Conservation (phyloP, 2,888 invertebrate genomes). For the Eupithecia exiguata region DNA sequence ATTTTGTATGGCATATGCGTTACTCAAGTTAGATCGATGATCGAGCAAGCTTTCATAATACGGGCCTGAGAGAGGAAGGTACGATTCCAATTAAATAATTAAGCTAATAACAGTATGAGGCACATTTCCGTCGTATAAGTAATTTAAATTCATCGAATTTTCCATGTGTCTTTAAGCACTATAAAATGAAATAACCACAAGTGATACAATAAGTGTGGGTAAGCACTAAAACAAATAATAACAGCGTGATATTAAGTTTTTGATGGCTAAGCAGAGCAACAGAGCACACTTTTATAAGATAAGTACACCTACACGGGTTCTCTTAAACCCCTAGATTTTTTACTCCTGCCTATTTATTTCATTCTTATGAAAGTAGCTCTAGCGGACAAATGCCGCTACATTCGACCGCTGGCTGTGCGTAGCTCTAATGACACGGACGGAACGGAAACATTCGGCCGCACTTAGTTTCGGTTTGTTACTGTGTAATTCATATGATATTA, state of each 20-base stretch:
- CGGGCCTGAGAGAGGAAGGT: background rate
- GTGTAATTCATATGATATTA: constrained; percentile 79
- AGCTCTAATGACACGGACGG: constrained; percentile 65
- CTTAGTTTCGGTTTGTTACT: constrained; percentile 82
- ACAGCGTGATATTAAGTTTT: background rate
- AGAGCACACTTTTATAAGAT: background rate
- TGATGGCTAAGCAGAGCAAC: background rate
- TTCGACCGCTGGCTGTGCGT: constrained; percentile 22
- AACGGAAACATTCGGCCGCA: constrained; percentile 77
- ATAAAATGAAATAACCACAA: too few species aligned
- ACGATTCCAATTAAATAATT: background rate
- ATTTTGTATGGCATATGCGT: too few species aligned
- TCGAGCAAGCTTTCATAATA: too few species aligned
- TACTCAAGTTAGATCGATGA: too few species aligned
- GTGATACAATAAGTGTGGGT: too few species aligned
- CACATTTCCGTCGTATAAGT: background rate
- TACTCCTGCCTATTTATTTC: background rate
- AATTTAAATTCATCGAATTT: background rate
- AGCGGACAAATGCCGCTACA: constrained; percentile 16
- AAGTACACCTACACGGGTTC: too few species aligned
- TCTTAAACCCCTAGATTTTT: background rate
- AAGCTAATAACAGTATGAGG: background rate
- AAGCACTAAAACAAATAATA: too few species aligned
- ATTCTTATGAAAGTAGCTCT: background rate
- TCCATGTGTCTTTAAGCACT: background rate